Conservation (phyloP, 2,113 vertebrate genomes). For the Neoarius graeffei region DNA sequence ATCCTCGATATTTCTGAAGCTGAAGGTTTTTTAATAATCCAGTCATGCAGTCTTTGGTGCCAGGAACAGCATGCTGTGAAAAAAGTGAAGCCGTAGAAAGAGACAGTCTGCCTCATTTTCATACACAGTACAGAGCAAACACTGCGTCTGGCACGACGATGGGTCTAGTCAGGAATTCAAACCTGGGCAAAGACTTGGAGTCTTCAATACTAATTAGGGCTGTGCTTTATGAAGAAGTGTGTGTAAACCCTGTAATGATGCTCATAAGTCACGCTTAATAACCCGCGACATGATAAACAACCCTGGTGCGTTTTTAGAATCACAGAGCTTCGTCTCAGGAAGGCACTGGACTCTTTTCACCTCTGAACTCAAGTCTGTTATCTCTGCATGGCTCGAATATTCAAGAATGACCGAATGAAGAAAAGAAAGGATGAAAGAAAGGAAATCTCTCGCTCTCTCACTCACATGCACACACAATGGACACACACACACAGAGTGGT, state of each 20-base stretch:
- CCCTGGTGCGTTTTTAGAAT: not conserved
- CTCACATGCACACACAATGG: constrained; percentile 8
- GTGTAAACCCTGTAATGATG: not conserved
- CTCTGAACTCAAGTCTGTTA: constrained; percentile 3
- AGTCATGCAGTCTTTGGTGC: not conserved
- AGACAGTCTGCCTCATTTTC: constrained; percentile 14
- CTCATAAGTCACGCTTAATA: constrained; percentile 21
- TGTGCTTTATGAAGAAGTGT: not conserved
- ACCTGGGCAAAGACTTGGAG: not conserved
- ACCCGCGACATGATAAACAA: constrained; percentile 9
- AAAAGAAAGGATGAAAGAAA: not conserved
- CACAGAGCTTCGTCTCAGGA: not conserved
- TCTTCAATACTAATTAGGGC: not conserved
- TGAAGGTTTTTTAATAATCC: not conserved
- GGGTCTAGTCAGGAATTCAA: not conserved
- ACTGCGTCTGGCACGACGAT: not conserved
- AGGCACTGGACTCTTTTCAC: constrained; percentile 13
- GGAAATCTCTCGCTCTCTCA: not conserved
- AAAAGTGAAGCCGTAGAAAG: not conserved
- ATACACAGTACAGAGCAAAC: constrained; percentile 3
- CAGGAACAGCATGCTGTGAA: not conserved
- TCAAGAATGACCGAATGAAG: not conserved
- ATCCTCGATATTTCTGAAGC: not conserved
- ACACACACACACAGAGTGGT: not conserved
- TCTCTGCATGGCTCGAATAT: constrained; percentile 36